Evolutionary conservation across 2,797 vertebrate genomes (phyloP).

Genomic region (Eleutherodactylus coqui): DNA sequence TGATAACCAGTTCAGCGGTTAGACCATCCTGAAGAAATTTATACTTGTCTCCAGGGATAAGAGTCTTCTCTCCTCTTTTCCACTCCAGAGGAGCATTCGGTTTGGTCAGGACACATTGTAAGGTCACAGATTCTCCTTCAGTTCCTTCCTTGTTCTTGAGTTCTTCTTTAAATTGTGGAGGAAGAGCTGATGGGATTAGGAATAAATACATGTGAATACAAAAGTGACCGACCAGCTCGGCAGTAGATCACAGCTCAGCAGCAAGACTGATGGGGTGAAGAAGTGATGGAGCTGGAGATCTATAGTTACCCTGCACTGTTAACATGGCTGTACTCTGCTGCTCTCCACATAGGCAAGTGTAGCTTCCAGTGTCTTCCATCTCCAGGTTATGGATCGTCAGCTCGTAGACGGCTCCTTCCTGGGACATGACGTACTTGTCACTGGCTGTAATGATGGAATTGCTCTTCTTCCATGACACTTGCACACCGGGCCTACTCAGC

Average conservation of each 20-base stretch:
- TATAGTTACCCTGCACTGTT: conserved; percentile 74
- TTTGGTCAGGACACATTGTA: no score
- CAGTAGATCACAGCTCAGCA: no score
- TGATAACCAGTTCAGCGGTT: no score
- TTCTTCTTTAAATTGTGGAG: conserved; percentile 64
- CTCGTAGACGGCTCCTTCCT: conserved; percentile 76
- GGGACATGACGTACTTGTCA: conserved; percentile 77
- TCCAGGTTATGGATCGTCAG: conserved; percentile 79
- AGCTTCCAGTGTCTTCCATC: conserved; percentile 74
- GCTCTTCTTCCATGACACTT: conserved; percentile 77
- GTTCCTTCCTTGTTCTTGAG: conserved; percentile 64
- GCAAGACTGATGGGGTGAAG: not conserved
- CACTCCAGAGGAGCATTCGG: no score
- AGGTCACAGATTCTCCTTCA: no score
- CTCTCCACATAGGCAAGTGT: conserved; percentile 72
- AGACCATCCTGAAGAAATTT: no score
- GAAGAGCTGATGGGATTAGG: conserved; percentile 66
- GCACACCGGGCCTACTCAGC: conserved; percentile 67
- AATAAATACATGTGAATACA: not conserved
- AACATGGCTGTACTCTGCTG: conserved; percentile 70
- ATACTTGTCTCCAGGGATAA: no score
- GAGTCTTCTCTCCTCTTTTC: no score
- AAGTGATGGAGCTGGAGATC: not conserved
- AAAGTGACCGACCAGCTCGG: not conserved
- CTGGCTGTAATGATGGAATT: conserved; percentile 69